Evolutionary conservation across 2,888 invertebrate genomes (phyloP).

Genomic region (Prosopocoilus inquinatus): DNA sequence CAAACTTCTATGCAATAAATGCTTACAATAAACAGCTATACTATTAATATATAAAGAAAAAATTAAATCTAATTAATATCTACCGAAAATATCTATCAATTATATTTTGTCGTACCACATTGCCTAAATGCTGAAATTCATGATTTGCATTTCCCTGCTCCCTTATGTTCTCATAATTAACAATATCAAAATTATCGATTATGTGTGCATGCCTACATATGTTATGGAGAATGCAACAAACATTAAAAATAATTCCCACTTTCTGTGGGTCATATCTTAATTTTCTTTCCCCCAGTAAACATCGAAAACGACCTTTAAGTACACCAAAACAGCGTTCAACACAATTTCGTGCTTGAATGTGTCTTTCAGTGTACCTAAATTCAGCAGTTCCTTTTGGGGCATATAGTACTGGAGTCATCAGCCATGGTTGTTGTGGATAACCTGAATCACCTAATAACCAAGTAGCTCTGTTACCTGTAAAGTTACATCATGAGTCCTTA

Average conservation of each 20-base stretch:
- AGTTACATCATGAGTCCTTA: no score
- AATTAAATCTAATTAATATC: no score
- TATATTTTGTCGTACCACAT: no score
- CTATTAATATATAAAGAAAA: no score
- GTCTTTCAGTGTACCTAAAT: constrained; percentile 7
- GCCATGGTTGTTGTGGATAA: constrained; percentile 15
- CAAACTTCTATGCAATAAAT: no score
- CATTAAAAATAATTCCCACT: constrained; percentile 5
- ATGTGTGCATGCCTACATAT: background rate
- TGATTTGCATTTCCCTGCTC: no score
- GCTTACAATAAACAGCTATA: no score
- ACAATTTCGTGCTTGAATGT: constrained; percentile 9
- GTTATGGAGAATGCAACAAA: constrained; percentile 6
- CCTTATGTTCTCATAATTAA: no score
- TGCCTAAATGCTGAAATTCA: no score
- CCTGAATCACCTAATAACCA: constrained; percentile 13
- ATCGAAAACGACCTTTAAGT: constrained; percentile 8
- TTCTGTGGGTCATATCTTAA: constrained; percentile 8
- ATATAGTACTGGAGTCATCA: constrained; percentile 9
- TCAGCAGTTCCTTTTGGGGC: constrained; percentile 4
- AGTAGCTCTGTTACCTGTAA: constrained; percentile 5
- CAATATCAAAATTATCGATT: no score
- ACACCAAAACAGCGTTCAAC: constrained; percentile 11
- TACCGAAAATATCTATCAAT: no score
- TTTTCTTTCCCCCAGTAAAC: constrained; percentile 1